Conservation (phyloP, 30 jellyfish, hydroid and myxozoan species). For the Pelagia noctiluca region DNA sequence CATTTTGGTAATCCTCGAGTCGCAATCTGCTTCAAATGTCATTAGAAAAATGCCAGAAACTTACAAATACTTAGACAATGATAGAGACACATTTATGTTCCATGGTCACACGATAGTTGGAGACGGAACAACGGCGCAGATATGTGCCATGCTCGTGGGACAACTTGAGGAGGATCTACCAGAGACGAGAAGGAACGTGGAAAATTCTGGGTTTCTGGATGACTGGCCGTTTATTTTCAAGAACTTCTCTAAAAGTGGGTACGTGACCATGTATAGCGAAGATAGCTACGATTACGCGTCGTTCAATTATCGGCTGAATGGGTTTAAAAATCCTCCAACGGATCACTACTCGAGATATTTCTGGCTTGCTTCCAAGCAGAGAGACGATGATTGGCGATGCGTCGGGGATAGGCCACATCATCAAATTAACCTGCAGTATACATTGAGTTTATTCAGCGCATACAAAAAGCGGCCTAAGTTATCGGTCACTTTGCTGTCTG, state of each 20-base stretch:
- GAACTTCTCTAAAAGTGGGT: constrained; percentile 50
- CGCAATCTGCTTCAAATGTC: constrained; percentile 81
- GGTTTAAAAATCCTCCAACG: constrained; percentile 73
- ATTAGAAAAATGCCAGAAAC: constrained; percentile 49
- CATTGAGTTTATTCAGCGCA: constrained; percentile 50
- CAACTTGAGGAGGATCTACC: constrained; percentile 62
- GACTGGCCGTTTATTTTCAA: constrained; percentile 72
- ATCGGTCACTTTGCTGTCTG: constrained; percentile 52
- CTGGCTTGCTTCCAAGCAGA: constrained; percentile 59
- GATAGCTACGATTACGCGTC: constrained; percentile 56
- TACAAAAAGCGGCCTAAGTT: constrained; percentile 38
- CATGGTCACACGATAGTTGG: constrained; percentile 80
- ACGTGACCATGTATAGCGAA: constrained; percentile 68
- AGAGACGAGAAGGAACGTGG: constrained; percentile 29
- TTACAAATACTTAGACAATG: not conserved
- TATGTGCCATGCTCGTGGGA: constrained; percentile 83
- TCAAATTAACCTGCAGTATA: constrained; percentile 48
- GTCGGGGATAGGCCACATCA: constrained; percentile 55
- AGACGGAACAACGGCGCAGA: constrained; percentile 88
- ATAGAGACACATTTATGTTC: constrained; percentile 37
- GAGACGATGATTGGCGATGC: constrained; percentile 34
- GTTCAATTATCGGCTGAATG: constrained; percentile 74
- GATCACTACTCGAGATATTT: constrained; percentile 64
- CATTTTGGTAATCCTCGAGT: constrained; percentile 60
- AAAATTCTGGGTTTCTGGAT: constrained; percentile 53